These are phyloP conservation scores for Prorops nasuta DNA, from an alignment of 1,140 invertebrate species.

Conservation along the genomic window DNA sequence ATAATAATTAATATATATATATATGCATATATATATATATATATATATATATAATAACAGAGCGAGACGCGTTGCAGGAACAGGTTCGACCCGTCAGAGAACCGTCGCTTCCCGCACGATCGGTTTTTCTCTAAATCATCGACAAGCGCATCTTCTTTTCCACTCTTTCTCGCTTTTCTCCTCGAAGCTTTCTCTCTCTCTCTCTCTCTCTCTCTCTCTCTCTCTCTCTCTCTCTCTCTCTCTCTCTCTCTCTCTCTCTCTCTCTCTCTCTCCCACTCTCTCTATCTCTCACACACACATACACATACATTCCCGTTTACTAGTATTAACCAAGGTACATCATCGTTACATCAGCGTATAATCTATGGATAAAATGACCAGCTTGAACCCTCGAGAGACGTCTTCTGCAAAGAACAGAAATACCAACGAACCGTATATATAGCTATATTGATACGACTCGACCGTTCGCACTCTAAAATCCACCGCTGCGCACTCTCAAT, in stretches of 20 bases:
- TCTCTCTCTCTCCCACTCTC: background rate
- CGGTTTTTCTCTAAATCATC: slow-evolving; percentile 8
- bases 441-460: too few species aligned
- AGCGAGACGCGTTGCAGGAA: background rate
- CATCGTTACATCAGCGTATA: too few species aligned
- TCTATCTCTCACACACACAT: too few species aligned
- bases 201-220: background rate
- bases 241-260: background rate
- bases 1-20: background rate
- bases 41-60: background rate
- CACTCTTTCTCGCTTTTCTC: background rate
- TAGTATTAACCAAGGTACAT: too few species aligned
- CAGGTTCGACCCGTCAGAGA: background rate
- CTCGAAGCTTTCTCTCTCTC: too few species aligned
- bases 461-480: too few species aligned
- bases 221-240: background rate
- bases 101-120: background rate
- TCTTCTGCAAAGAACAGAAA: too few species aligned
- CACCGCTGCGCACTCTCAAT: too few species aligned
- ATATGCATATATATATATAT: background rate
- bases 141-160: slow-evolving; percentile 6
- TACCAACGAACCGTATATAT: too few species aligned
- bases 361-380: too few species aligned
- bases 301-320: too few species aligned
- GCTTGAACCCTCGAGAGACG: too few species aligned